Percentiles rank a stretch among this genome's conserved stretches.
Evolutionary conservation across 1,140 invertebrate species (phyloP).

Genomic region (Phthorimaea operculella): DNA sequence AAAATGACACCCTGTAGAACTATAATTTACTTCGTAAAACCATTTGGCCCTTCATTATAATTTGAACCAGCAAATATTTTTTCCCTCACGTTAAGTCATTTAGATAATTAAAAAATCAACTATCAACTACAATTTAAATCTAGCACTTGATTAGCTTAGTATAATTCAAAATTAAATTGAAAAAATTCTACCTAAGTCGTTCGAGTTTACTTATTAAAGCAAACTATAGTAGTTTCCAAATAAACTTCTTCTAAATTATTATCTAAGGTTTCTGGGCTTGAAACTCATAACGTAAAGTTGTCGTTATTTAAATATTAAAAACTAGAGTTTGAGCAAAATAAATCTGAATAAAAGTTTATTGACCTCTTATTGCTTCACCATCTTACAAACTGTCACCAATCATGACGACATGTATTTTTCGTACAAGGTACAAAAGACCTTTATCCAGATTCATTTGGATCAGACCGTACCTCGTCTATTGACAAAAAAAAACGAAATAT

Average conservation of each 20-base stretch:
- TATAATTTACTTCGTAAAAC: not conserved
- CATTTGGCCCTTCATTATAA: not conserved
- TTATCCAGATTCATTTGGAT: too few species aligned
- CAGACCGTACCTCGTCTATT: not conserved
- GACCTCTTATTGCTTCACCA: too few species aligned
- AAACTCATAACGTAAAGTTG: conserved; percentile 22
- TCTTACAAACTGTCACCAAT: too few species aligned
- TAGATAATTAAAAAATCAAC: conserved; percentile 27
- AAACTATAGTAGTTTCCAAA: conserved; percentile 57
- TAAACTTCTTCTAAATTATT: conserved; percentile 62
- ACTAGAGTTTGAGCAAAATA: too few species aligned
- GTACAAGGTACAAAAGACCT: too few species aligned
- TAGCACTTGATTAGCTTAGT: conserved; percentile 59
- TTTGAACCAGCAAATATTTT: conserved; percentile 12
- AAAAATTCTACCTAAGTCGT: conserved; percentile 50
- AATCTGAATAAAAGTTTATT: too few species aligned
- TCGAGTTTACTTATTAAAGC: conserved; percentile 48
- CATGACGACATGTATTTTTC: too few species aligned
- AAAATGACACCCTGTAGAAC: not conserved
- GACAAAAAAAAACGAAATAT: not conserved
- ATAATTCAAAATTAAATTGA: conserved; percentile 59
- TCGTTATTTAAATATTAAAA: conserved; percentile 18
- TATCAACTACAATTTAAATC: conserved; percentile 51
- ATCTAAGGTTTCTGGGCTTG: conserved; percentile 47
- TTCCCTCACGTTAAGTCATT: conserved; percentile 13